Base-by-base conservation (phyloP, 2,888 invertebrate genomes). In the Sisyra terminalis region DNA sequence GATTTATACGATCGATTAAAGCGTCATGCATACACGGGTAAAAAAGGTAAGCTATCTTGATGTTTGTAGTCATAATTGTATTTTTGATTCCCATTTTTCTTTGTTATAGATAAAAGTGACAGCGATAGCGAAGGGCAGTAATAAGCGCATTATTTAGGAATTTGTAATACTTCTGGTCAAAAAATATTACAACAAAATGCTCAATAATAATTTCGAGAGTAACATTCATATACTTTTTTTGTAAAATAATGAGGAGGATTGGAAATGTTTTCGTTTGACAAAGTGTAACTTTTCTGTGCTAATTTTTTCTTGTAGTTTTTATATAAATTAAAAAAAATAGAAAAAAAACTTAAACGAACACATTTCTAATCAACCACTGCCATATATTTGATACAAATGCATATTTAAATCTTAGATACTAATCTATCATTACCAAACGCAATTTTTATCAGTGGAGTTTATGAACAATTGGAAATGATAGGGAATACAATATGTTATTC, bases 1-100 rank as follows among this genome's bases (percentile, higher is more conserved):
- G 92, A 93, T 65, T 74, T 93, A 53, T 93, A 93, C 60, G 92
- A 93, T 66, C 77, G 92, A 70, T 72, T 93, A 65, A 88, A 92
- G 66, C 78, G 90, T 65, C 92, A 92, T 67, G 92, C 92, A 59
- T 93, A 92, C 66, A 82, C 84, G 52, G 85, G 85, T 55, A 92
- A 92, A 71, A 92, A 92, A 86, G 90, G 90, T 90, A 68, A 67
- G 16, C 1, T 9, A 16, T 16, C 14, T 16, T 37, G 7, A 16
- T 9, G 2, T 7, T 16, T 8, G n/a, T 37, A 24, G 7, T 24
- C 7, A 24, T 24, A 5, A 24, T 24, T 24, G 30, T 30, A 24
- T 7, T 24, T 24, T 5, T 24, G 7, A 7, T 24, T 24, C 9
- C 8, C 3, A 35, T 40, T 40, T 41, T 47, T 53, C 55, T 55